Evolutionary conservation across 2,113 vertebrate species (phyloP).

Genomic region (Budorcas taxicolor): DNA sequence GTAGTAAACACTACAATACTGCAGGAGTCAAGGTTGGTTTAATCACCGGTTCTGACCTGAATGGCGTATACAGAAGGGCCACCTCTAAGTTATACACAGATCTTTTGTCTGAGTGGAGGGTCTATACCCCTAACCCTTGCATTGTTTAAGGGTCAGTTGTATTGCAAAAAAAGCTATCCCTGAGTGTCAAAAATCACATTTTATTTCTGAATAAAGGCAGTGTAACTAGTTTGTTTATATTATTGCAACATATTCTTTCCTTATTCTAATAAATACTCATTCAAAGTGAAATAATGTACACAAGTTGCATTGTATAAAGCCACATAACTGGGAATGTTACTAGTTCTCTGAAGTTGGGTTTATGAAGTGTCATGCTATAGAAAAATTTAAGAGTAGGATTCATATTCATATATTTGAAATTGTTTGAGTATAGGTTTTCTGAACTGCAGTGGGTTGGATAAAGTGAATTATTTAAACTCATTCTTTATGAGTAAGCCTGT

Average conservation of each 20-base stretch:
- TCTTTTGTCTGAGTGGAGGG: not conserved
- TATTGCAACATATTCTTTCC: not conserved
- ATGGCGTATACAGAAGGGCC: not conserved
- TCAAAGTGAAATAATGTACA: not conserved
- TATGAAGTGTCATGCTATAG: not conserved
- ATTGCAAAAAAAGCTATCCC: not conserved
- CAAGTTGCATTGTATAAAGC: not conserved
- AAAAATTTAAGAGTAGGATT: conserved; percentile 34
- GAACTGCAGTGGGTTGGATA: not conserved
- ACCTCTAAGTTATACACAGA: not conserved
- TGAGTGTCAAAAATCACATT: not conserved
- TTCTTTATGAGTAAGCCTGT: not conserved
- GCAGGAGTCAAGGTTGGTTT: not conserved
- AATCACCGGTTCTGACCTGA: not conserved
- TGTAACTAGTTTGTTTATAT: not conserved
- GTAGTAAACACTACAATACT: not conserved
- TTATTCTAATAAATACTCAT: conserved; percentile 31
- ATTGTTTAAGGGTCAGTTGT: not conserved
- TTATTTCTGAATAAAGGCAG: not conserved
- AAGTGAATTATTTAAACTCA: conserved; percentile 35
- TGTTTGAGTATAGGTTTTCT: conserved; percentile 8
- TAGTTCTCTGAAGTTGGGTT: not conserved
- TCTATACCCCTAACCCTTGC: not conserved
- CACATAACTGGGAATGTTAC: not conserved
- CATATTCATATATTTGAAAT: conserved; percentile 21